Percentiles rank a stretch among this genome's conserved stretches.
Conservation (phyloP, 2,888 invertebrate species). For the Troides helena region DNA sequence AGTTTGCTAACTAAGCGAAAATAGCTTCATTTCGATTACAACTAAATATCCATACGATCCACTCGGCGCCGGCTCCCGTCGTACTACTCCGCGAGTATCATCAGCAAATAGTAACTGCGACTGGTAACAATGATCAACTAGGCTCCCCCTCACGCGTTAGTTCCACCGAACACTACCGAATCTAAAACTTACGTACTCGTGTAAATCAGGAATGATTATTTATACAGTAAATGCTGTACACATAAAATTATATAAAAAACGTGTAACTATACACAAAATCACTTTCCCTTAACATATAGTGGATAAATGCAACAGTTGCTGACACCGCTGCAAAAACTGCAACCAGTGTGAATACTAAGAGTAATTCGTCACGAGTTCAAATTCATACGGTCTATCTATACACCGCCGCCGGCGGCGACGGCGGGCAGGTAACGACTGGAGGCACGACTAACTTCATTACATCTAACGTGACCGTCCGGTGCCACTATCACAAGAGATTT, state of each 20-base stretch:
- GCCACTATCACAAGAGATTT: conserved; percentile 78
- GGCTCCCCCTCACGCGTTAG: conserved; percentile 48
- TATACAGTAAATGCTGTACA: conserved; percentile 73
- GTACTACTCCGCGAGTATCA: not conserved
- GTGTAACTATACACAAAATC: conserved; percentile 71
- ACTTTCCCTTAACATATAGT: conserved; percentile 64
- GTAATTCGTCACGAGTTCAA: conserved; percentile 58
- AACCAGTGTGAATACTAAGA: conserved; percentile 62
- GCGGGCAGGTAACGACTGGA: conserved; percentile 59
- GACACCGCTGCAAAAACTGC: conserved; percentile 54
- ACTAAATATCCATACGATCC: conserved; percentile 54
- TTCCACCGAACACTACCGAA: conserved; percentile 33
- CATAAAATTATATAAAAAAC: conserved; percentile 60
- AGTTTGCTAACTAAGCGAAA: conserved; percentile 76
- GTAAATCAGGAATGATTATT: conserved; percentile 70
- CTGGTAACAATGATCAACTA: conserved; percentile 71
- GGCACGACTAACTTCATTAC: conserved; percentile 59
- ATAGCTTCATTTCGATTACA: conserved; percentile 72
- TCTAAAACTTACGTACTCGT: conserved; percentile 39
- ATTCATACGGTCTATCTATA: conserved; percentile 47
- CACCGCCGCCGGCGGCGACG: conserved; percentile 34
- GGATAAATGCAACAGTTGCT: conserved; percentile 73
- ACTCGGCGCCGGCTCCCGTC: not conserved
- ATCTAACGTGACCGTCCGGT: conserved; percentile 73
- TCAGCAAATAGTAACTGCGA: conserved; percentile 66